These are phyloP conservation scores for Antheraea mylitta DNA, from an alignment of 1,140 invertebrate genomes.

Conservation along the genomic window DNA sequence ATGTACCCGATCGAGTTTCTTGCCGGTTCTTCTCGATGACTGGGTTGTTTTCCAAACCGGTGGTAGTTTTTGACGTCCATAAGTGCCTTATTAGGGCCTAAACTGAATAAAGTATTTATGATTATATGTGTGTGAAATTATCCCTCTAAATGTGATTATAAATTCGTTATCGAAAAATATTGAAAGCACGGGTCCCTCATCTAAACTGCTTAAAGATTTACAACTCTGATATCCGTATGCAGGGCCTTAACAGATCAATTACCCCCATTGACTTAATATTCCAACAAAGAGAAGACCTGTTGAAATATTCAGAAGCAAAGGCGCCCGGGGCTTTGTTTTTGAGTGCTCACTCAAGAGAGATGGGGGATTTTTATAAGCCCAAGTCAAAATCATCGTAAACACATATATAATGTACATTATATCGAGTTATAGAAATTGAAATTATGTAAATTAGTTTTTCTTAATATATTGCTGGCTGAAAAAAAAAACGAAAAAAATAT, in stretches of 20 bases:
- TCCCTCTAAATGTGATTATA: neutral
- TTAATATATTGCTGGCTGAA: neutral
- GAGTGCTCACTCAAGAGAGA: constrained; percentile 48
- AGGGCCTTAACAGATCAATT: constrained; percentile 67
- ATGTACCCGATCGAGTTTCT: no score
- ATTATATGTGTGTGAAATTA: neutral
- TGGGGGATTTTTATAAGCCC: constrained; percentile 58
- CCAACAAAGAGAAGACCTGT: constrained; percentile 67
- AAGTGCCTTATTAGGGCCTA: no score
- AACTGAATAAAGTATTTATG: no score
- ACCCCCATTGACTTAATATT: constrained; percentile 75
- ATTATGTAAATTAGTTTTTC: neutral
- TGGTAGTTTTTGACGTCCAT: no score
- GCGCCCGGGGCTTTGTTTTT: constrained; percentile 62
- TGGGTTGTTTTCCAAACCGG: no score
- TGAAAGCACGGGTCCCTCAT: constrained; percentile 10
- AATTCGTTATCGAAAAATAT: neutral
- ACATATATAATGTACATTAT: constrained; percentile 18
- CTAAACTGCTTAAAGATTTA: constrained; percentile 38
- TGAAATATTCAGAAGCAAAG: constrained; percentile 67
- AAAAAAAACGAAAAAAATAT: neutral
- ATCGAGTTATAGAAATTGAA: neutral
- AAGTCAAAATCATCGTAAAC: constrained; percentile 64
- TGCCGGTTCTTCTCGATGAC: no score
- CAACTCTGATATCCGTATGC: constrained; percentile 31